Base-by-base conservation (phyloP, 2,888 invertebrate species). In the Cacoxenus indagator region DNA sequence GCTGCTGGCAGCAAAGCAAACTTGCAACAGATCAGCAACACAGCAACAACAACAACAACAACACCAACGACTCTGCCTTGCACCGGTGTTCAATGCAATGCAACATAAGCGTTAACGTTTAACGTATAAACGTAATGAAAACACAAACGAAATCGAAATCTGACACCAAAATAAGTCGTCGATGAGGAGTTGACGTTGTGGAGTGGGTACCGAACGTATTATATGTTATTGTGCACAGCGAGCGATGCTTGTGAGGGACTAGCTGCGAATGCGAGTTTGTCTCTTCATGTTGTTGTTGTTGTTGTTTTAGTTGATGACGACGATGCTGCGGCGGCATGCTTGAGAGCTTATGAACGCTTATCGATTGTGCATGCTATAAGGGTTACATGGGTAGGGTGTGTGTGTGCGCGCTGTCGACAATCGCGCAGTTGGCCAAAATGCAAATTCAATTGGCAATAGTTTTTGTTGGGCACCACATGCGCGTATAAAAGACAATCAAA, bases 81-180 rank as follows among this genome's bases (percentile, higher is more conserved):
- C n/a, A n/a, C n/a, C n/a, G 70, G 76, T 57, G 26, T 57, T 27
- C 64, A 64, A 64, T 54, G 17, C 59, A 73, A 24, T 67, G 17
- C 59, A 73, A 24, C 69, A 70, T 6, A 57, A 71, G 0, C 59
- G 48, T 29, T 62, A 67, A 19, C 64, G 57, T 5, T 57, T 11
- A 37, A 62, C 14, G 17, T 14, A 6, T 11, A 14, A 71, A 22
- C 67, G n/a, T n/a, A 73, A 59, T 59, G 54, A 22, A 31, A 68
- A 51, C 71, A 77, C 78, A 83, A 83, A 77, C 71, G 74, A 83
- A 81, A 83, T 81, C 83, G 83, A 81, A 81, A 81, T 81, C 80
- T 83, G 83, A 80, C 80, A 81, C 83, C 80, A 73, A 76, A 79
- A 75, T 78, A 78, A 83, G n/a, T 83, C 79, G 80, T 79, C 67